Evolutionary conservation across 1,140 invertebrate genomes (phyloP).

Genomic region (Asbolus verrucosus): DNA sequence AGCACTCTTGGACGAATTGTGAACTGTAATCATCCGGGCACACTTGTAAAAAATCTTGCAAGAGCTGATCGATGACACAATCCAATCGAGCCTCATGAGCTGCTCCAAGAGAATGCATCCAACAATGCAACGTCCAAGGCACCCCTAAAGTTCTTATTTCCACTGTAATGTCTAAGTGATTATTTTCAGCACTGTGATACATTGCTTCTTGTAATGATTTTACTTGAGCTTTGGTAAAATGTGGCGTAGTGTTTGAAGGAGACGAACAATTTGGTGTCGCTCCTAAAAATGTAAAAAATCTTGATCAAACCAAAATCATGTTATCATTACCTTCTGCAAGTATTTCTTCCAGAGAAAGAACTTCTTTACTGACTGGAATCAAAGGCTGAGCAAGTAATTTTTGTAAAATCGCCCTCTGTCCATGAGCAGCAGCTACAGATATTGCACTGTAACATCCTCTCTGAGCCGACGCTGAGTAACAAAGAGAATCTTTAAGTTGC

Average conservation of each 20-base stretch:
- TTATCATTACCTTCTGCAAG: conserved; percentile 79
- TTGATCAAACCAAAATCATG: background rate
- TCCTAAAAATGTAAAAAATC: conserved; percentile 46
- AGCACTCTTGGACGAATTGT: conserved; percentile 90
- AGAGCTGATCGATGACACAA: conserved; percentile 87
- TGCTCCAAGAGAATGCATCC: conserved; percentile 89
- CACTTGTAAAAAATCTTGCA: conserved; percentile 91
- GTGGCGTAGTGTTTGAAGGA: conserved; percentile 62
- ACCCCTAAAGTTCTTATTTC: conserved; percentile 86
- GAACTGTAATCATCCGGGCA: conserved; percentile 87
- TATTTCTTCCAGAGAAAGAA: conserved; percentile 90
- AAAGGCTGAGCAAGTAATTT: conserved; percentile 84
- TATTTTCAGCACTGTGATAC: conserved; percentile 92
- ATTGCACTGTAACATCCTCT: conserved; percentile 87
- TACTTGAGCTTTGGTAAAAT: conserved; percentile 85
- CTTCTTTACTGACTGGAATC: conserved; percentile 75
- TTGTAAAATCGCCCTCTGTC: conserved; percentile 80
- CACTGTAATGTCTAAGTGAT: conserved; percentile 88
- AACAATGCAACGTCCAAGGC: conserved; percentile 90
- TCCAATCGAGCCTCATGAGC: conserved; percentile 86
- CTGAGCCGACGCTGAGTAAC: conserved; percentile 86
- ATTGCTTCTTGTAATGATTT: conserved; percentile 90
- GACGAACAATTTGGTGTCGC: conserved; percentile 52
- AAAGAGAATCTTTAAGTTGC: conserved; percentile 82
- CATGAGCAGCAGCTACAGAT: conserved; percentile 88